A percentile compares a stretch with the other conserved stretches of the same genome.
Evolutionary conservation across 1,140 invertebrate species (phyloP).

Genomic region (Andrena cerasifolii): DNA sequence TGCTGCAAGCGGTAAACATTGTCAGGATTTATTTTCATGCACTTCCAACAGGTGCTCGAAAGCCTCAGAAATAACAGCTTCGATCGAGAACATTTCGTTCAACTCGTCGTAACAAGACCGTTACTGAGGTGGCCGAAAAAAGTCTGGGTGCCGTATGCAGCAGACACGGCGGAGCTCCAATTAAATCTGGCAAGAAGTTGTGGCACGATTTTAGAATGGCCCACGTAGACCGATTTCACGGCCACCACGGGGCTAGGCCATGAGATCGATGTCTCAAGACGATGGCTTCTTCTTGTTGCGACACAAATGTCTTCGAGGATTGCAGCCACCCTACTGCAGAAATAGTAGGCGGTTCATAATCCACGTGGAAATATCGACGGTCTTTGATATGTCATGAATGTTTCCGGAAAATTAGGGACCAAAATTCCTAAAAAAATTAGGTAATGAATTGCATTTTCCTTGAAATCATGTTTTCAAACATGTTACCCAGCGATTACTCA

Average conservation of each 20-base stretch:
- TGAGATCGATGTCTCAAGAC: slow-evolving; percentile 12
- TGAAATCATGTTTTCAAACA: too few species aligned
- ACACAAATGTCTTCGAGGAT: slow-evolving; percentile 15
- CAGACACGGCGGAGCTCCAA: slow-evolving; percentile 21
- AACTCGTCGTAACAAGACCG: neutral
- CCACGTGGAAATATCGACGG: too few species aligned
- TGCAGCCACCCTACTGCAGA: slow-evolving; percentile 11
- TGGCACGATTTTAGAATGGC: slow-evolving; percentile 49
- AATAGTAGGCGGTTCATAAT: slow-evolving; percentile 16
- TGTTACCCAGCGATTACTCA: too few species aligned
- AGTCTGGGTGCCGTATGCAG: neutral
- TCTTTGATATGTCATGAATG: too few species aligned
- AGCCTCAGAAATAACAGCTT: too few species aligned
- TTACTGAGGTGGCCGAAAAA: neutral
- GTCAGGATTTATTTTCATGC: too few species aligned
- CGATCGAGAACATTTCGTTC: neutral
- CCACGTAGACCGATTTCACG: slow-evolving; percentile 50
- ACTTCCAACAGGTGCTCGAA: too few species aligned
- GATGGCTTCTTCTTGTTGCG: slow-evolving; percentile 17
- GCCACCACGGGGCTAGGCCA: slow-evolving; percentile 12
- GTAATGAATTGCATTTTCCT: too few species aligned
- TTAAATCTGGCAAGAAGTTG: slow-evolving; percentile 45
- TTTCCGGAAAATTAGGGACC: too few species aligned
- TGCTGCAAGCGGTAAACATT: too few species aligned
- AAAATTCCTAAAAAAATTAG: too few species aligned